Base-by-base conservation (phyloP, 2,113 vertebrate species). In the Galeopterus variegatus region DNA sequence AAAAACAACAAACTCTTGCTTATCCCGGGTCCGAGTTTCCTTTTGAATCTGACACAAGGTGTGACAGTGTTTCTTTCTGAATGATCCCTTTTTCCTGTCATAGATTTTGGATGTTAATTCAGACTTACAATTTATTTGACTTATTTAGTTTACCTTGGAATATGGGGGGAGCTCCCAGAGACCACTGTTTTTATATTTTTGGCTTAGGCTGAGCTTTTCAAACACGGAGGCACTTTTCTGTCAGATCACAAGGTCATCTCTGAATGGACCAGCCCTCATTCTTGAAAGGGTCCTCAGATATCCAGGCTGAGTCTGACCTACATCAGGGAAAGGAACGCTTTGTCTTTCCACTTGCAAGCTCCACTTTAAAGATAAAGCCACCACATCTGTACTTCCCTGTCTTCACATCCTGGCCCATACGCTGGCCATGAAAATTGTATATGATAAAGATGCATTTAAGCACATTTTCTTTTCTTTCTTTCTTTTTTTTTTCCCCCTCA, bases 141-240 rank as follows among this genome's bases (percentile, higher is more conserved):
- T 50, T 15, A 52, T 48, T 79, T n/a, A 84, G 72, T 96, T 95
- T 91, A 73, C 31, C 60, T 96, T 91, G 91, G 85, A 80, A 41
- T 86, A 84, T 54, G 41, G 91, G 52, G 21, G 58, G 58, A 76
- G 31, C n/a, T 89, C 89, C 48, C 31, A 77, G 83, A 36, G 73
- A 75, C n/a, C 33, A 56, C 56, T 67, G 33, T 56, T 90, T 95
- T 56, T 84, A 84, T 58, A 81, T 52, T 96, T 97, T 70, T 81
- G 24, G 77, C 52, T 19, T 21, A 86, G 45, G 18, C 31, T 31
- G 28, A 93, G 58, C 31, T 94, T 93, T 65, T 72, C 73, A 84
- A 94, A 92, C 18, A 92, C 58, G 64, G 83, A 97, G 64, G 62
- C 7, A 67, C n/a, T 88, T 90, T 95, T 93, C 82, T 91, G 72